A percentile compares a stretch with the other conserved stretches of the same genome.
Conservation (phyloP, 2,888 invertebrate species). For the Gnatocerus cornutus region DNA sequence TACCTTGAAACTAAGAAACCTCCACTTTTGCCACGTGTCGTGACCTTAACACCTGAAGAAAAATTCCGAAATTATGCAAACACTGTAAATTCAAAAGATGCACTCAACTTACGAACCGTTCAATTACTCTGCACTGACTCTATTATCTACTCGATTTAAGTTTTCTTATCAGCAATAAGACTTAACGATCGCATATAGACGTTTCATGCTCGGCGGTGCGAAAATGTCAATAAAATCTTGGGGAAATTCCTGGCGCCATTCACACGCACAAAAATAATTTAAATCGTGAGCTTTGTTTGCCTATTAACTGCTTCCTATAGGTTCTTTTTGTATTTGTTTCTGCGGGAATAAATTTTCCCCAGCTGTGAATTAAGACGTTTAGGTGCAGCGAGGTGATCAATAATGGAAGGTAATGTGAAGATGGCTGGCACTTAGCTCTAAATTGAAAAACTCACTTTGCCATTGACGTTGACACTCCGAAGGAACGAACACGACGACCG, state of each 20-base stretch:
- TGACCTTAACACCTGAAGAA: constrained; percentile 9
- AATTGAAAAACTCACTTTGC: constrained; percentile 38
- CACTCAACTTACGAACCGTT: constrained; percentile 14
- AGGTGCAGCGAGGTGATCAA: constrained; percentile 28
- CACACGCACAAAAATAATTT: constrained; percentile 2
- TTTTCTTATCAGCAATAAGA: constrained; percentile 22
- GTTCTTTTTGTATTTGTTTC: not conserved
- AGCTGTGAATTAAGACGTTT: constrained; percentile 16
- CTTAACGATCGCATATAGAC: constrained; percentile 26
- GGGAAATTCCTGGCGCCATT: constrained; percentile 12
- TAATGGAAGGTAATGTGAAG: constrained; percentile 24
- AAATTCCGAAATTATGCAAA: constrained; percentile 11
- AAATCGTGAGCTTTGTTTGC: not conserved
- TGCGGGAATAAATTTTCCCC: not conserved
- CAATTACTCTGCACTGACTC: constrained; percentile 23
- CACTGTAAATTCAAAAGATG: constrained; percentile 4
- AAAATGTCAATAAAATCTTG: constrained; percentile 19
- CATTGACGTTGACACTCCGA: constrained; percentile 35
- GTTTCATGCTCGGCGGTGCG: constrained; percentile 14
- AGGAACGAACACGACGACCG: constrained; percentile 17
- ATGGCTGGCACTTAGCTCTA: constrained; percentile 21
- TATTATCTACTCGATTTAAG: constrained; percentile 21
- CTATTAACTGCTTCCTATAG: not conserved
- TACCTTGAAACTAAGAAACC: constrained; percentile 23
- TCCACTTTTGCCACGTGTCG: constrained; percentile 8